phyloP scores from a whole-genome alignment of 2,113 vertebrate genomes.

The Archilochus colubris region DNA sequence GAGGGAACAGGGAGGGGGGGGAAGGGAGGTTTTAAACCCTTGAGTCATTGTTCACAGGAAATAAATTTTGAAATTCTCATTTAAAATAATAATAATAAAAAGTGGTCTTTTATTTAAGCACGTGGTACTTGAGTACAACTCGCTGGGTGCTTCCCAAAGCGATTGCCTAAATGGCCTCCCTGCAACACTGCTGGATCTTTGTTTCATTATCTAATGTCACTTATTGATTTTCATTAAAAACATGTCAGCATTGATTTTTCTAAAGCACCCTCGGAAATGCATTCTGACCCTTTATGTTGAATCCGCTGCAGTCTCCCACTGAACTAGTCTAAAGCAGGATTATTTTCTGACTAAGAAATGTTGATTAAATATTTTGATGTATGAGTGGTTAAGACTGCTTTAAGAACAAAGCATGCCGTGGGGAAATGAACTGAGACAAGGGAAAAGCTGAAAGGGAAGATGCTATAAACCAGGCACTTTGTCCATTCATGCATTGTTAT shows the following conservation, averaged over 20 bases:
- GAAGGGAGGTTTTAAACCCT: background rate
- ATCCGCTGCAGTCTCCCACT: background rate
- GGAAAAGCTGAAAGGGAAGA: slow-evolving; percentile 51
- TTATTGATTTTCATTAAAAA: slow-evolving; percentile 66
- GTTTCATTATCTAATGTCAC: slow-evolving; percentile 58
- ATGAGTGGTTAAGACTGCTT: slow-evolving; percentile 41
- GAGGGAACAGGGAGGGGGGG: background rate
- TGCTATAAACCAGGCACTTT: slow-evolving; percentile 38
- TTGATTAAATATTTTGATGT: slow-evolving; percentile 74
- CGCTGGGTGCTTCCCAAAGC: background rate
- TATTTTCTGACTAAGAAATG: slow-evolving; percentile 59
- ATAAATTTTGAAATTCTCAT: background rate
- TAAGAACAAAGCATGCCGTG: slow-evolving; percentile 53
- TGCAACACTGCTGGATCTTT: background rate
- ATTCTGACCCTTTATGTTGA: slow-evolving; percentile 27
- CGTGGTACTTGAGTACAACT: background rate
- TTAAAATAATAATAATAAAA: background rate
- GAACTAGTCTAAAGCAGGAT: slow-evolving; percentile 31
- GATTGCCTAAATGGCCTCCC: background rate
- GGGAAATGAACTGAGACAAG: slow-evolving; percentile 62
- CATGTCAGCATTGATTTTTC: slow-evolving; percentile 44
- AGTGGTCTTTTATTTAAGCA: background rate
- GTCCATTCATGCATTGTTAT: slow-evolving; percentile 46
- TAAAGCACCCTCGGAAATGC: slow-evolving; percentile 50
- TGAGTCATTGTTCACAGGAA: background rate